Conservation (phyloP, 2,797 vertebrate genomes). For the Myioborus miniatus region DNA sequence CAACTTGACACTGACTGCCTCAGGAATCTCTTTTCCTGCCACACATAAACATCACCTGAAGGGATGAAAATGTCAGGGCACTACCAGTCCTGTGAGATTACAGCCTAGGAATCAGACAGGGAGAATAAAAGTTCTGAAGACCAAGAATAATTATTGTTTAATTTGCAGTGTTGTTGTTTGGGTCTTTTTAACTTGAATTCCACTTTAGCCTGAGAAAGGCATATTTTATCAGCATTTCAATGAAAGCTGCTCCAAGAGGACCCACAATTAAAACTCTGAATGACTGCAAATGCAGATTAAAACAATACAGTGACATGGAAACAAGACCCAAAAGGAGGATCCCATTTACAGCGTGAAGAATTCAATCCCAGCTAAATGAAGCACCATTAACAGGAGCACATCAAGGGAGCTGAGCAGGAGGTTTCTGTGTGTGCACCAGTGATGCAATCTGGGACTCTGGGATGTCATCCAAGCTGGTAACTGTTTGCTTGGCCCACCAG, state of each 20-base stretch:
- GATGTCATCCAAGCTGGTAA: neutral
- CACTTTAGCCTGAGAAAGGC: neutral
- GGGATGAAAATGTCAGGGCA: neutral
- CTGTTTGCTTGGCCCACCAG: neutral
- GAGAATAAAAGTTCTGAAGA: neutral
- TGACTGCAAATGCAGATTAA: neutral
- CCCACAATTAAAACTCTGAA: neutral
- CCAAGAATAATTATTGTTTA: neutral
- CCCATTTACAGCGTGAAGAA: neutral
- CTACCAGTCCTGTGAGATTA: neutral
- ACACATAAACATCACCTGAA: neutral
- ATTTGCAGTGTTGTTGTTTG: neutral
- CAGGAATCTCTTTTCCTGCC: neutral
- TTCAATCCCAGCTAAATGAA: neutral
- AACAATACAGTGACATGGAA: neutral
- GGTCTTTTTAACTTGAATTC: neutral
- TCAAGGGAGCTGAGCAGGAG: neutral
- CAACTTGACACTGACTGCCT: neutral
- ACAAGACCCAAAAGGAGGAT: neutral
- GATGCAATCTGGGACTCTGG: neutral
- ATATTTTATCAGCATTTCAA: neutral
- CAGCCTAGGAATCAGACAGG: neutral
- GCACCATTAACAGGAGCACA: neutral
- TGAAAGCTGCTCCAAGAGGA: neutral
- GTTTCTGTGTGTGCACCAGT: neutral